Evolutionary conservation across 2,888 invertebrate species (phyloP), one percentile per base, ranked within the genome.

Genomic region (Yponomeuta sedellus): DNA sequence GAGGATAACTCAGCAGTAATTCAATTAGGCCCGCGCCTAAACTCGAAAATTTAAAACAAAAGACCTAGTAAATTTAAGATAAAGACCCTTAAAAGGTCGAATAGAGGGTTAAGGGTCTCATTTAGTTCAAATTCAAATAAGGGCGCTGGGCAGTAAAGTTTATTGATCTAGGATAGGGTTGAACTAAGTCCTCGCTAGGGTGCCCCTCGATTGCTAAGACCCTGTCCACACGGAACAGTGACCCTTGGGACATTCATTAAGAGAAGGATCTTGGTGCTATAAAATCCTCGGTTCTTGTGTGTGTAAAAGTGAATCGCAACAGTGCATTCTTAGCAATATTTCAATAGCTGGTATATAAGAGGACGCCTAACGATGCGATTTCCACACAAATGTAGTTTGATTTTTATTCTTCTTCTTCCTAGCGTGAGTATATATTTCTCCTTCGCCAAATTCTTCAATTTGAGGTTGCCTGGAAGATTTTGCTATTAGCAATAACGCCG

Each of bases 71-170:
- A 64, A 64, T 64, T 64, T 64, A 64, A 64, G 61, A 64, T 64
- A 40, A 44, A 25, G 63, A 19, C 44, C 63, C 44, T 64, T 40
- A 64, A 64, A 64, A 44, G 63, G 40, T 64, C 19, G 44, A 39
- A 44, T 44, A 64, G 44, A 39, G 63, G 44, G 44, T 64, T 3
- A 64, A 44, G 63, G 63, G 40, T 44, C 63, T 44, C 63, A 64
- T 64, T 64, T 64, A 44, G 63, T 44, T 20, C 40, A 64, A 64
- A 64, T 64, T 64, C 63, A 64, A 64, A 64, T 64, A 64, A 64
- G 63, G 63, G 63, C 28, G 12, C 25, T 34, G 61, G 34, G 34
- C 61, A 44, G 63, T 64, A 44, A 64, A 64, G 44, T 44, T 64
- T 64, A 64, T 64, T 64, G 63, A 64, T 64, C 63, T 44, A 64